Percentiles rank a stretch among this genome's conserved stretches.
Evolutionary conservation across 2,797 vertebrate genomes (phyloP).

Genomic region (Tragelaphus eurycerus): DNA sequence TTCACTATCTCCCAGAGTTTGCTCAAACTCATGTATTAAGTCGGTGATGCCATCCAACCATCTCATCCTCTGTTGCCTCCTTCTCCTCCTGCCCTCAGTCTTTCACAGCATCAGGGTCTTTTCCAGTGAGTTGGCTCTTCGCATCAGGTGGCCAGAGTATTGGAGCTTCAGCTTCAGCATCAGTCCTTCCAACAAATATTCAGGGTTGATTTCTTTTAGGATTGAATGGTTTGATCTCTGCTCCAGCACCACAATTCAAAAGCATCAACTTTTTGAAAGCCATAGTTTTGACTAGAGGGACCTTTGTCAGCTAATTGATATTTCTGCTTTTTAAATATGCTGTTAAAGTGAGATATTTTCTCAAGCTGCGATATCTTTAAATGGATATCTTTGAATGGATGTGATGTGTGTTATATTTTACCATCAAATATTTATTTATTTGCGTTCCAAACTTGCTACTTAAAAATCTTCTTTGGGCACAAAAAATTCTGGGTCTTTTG

Average conservation of each 20-base stretch:
- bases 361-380: background rate
- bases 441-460: background rate
- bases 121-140: background rate
- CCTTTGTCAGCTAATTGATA: background rate
- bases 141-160: background rate
- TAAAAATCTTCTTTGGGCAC: background rate
- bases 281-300: background rate
- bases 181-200: background rate
- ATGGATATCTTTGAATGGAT: background rate
- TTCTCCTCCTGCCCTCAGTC: background rate
- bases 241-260: background rate
- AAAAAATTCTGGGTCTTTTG: background rate
- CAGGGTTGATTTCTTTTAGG: background rate
- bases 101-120: background rate
- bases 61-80: background rate
- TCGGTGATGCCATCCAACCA: background rate
- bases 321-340: background rate
- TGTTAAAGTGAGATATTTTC: background rate
- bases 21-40: background rate
- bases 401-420: background rate
- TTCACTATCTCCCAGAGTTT: background rate
- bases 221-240: background rate
- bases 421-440: background rate
- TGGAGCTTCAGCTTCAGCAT: background rate
- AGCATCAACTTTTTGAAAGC: background rate